Conservation (phyloP, 2,888 invertebrate species). For the Toxonevra muliebris region DNA sequence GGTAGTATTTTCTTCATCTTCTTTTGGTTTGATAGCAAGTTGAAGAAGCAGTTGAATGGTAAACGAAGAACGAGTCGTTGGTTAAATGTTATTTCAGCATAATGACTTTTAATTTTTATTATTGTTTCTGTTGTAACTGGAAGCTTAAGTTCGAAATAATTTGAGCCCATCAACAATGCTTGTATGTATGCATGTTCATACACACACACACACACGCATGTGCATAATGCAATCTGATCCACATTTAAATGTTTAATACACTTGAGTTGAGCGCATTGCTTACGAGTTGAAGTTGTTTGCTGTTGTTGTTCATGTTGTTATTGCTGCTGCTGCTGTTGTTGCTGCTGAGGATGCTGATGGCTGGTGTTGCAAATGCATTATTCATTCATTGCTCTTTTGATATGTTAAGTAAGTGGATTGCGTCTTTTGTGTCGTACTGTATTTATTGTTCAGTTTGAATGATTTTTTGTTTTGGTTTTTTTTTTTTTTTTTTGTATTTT, state of each 20-base stretch:
- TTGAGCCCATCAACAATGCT: slow-evolving; percentile 56
- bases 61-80: slow-evolving; percentile 5
- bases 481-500: slow-evolving; percentile 9
- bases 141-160: slow-evolving; percentile 58
- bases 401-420: slow-evolving; percentile 24
- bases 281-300: slow-evolving; percentile 38
- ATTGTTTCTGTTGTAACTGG: slow-evolving; percentile 48
- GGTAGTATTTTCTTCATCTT: not conserved
- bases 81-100: slow-evolving; percentile 57
- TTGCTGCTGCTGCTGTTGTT: slow-evolving; percentile 25
- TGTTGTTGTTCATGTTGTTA: slow-evolving; percentile 23
- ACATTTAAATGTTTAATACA: slow-evolving; percentile 51
- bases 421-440: slow-evolving; percentile 2
- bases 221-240: slow-evolving; percentile 49
- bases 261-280: not conserved
- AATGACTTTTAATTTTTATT: slow-evolving; percentile 59
- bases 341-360: slow-evolving; percentile 13
- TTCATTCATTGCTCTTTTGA: slow-evolving; percentile 16
- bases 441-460: too few species aligned
- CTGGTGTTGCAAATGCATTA: slow-evolving; percentile 16
- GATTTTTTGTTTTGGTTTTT: not conserved
- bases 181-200: not conserved
- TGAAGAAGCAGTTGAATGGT: too few species aligned
- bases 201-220: slow-evolving; percentile 39
- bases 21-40: not conserved